Evolutionary conservation across 2,113 vertebrate species (phyloP), one percentile per base, ranked within the genome.

Genomic region (Melanostigma gelatinosum): DNA sequence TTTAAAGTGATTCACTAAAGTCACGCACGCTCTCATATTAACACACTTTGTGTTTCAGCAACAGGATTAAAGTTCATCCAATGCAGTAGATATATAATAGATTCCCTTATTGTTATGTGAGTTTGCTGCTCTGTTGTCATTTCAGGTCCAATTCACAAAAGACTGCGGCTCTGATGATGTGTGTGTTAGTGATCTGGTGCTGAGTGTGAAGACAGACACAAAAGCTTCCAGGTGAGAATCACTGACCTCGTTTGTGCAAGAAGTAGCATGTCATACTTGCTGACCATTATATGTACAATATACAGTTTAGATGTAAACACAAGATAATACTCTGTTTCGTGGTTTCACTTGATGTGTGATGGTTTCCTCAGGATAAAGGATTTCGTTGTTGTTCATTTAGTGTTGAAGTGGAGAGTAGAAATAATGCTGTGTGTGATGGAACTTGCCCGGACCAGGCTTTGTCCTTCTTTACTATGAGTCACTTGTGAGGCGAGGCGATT

Each of bases 101-200:
- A 57, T 52, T 46, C 69, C 0, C 0, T 29, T 40, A 63, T 16
- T 61, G 27, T 64, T 57, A 4, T 42, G 8, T 80, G 6, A 9
- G 7, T 61, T 10, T 42, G 8, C 11, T 40, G 40, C 34, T 42
- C 1, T 60, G 71, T 82, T 0, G 0, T 48, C 71, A 60, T 86
- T 67, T 0, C 79, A 99, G 97, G 93, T 97, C 75, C 97, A 97
- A 61, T 99, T 99, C 83, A 88, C 96, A 4, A 98, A 97, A 91
- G 96, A 98, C 48, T 99, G 97, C 71, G 97, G 96, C 54, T 93
- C 96, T 15, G 97, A 99, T 85, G 95, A 97, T 5, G 79, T 96
- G 63, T 99, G 97, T 80, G 77, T 92, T 40, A 96, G 94, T 66
- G 96, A 99, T 79, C 94, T 99, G 74, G 92, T 94, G 83, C 93